Conservation (phyloP, 2,113 vertebrate species). For the Perca flavescens region DNA sequence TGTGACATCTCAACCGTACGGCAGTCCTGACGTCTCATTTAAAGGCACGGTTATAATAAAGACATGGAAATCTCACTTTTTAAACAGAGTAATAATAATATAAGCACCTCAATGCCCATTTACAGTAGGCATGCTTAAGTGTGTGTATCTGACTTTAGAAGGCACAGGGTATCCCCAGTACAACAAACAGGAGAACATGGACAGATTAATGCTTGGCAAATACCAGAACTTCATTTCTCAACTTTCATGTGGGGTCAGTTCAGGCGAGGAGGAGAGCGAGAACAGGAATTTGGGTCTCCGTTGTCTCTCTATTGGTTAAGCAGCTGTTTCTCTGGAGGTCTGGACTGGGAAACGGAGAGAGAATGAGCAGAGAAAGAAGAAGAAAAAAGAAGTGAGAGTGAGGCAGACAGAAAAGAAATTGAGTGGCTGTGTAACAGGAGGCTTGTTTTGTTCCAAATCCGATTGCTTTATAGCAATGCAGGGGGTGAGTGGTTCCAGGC, state of each 20-base stretch:
- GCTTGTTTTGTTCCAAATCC: conserved; percentile 75
- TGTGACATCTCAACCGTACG: too few relatives aligned
- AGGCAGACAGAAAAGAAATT: conserved; percentile 45
- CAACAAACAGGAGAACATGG: conserved; percentile 55
- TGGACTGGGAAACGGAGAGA: conserved; percentile 53
- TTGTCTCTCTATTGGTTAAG: conserved; percentile 39
- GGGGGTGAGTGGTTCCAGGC: conserved; percentile 79
- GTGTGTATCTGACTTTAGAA: conserved; percentile 31
- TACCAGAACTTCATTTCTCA: conserved; percentile 74
- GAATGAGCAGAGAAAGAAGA: conserved; percentile 22
- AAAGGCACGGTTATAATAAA: too few relatives aligned
- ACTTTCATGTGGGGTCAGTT: conserved; percentile 81
- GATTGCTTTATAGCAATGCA: conserved; percentile 79
- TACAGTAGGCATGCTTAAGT: conserved; percentile 2
- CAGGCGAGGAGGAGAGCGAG: conserved; percentile 63
- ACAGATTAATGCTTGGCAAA: conserved; percentile 75
- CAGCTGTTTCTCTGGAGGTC: conserved; percentile 72
- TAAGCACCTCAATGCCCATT: conserved; percentile 5
- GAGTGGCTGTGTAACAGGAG: conserved; percentile 56
- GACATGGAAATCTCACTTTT: too few relatives aligned
- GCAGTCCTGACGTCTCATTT: too few relatives aligned
- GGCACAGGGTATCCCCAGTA: conserved; percentile 52
- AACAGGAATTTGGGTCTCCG: conserved; percentile 70
- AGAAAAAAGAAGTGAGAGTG: conserved; percentile 29
- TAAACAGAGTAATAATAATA: conserved; percentile 8